Conservation (phyloP, 2,797 vertebrate genomes). For the Tympanoctomys barrerae region DNA sequence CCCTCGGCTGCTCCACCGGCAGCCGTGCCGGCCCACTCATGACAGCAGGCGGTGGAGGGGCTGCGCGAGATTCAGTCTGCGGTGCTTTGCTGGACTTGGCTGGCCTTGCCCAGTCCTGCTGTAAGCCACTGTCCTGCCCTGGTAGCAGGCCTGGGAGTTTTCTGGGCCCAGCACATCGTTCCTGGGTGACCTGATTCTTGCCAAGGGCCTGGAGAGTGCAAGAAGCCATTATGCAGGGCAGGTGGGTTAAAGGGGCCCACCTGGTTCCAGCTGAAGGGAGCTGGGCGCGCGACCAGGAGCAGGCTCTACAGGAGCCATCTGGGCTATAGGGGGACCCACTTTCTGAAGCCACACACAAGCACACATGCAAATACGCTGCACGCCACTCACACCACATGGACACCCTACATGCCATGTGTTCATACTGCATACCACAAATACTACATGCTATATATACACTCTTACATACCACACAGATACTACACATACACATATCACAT, state of each 20-base stretch:
- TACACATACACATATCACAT: not conserved
- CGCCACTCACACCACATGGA: not conserved
- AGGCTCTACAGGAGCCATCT: not conserved
- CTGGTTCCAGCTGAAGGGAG: not conserved
- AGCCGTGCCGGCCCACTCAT: not conserved
- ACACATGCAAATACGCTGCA: not conserved
- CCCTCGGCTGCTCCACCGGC: not conserved
- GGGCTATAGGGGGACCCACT: not conserved
- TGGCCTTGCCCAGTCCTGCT: not conserved
- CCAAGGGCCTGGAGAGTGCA: not conserved
- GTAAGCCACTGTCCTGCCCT: not conserved
- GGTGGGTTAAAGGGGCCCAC: not conserved
- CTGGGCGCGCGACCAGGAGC: not conserved
- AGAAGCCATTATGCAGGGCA: not conserved
- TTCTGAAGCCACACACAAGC: not conserved
- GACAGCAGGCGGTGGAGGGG: not conserved
- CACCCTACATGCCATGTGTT: not conserved
- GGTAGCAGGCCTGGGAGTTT: not conserved
- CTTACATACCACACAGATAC: not conserved
- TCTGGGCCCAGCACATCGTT: not conserved
- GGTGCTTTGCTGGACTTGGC: not conserved
- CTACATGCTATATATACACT: not conserved
- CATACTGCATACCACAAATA: not conserved
- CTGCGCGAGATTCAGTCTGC: not conserved
- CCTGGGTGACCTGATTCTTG: not conserved